Conservation (phyloP, 2,888 invertebrate genomes). For the Julus scanicus region DNA sequence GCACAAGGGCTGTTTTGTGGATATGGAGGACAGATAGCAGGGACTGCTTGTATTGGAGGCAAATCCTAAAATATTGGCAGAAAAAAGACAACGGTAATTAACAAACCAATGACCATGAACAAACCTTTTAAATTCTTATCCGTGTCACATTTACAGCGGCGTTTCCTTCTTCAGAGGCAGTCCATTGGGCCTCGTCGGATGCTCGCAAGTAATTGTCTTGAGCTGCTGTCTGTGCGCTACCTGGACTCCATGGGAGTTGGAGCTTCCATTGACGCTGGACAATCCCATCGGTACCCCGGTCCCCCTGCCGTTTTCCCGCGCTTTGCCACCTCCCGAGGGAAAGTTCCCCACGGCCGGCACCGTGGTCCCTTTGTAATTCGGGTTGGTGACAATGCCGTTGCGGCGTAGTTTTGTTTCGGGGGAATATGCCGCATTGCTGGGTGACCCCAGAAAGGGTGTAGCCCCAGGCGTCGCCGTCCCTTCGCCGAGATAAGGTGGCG, state of each 20-base stretch:
- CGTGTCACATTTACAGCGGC: constrained; percentile 68
- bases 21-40: no score
- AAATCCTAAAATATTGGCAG: no score
- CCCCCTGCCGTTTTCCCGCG: constrained; percentile 51
- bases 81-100: no score
- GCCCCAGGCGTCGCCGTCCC: not conserved
- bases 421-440: constrained; percentile 61
- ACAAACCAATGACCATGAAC: no score
- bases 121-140: no score
- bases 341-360: constrained; percentile 60
- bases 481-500: constrained; percentile 32
- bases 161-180: constrained; percentile 89
- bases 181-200: constrained; percentile 71
- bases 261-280: constrained; percentile 50
- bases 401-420: constrained; percentile 65
- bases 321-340: constrained; percentile 60
- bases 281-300: not conserved
- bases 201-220: constrained; percentile 58
- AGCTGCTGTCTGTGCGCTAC: constrained; percentile 58
- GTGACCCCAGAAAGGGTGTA: not conserved
- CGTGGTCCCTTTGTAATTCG: constrained; percentile 62
- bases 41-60: no score
- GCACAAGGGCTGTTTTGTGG: no score
- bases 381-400: constrained; percentile 67
- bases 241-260: constrained; percentile 31